These are phyloP conservation scores for Eleutherodactylus coqui DNA, from an alignment of 2,797 vertebrate genomes.

Conservation along the genomic window DNA sequence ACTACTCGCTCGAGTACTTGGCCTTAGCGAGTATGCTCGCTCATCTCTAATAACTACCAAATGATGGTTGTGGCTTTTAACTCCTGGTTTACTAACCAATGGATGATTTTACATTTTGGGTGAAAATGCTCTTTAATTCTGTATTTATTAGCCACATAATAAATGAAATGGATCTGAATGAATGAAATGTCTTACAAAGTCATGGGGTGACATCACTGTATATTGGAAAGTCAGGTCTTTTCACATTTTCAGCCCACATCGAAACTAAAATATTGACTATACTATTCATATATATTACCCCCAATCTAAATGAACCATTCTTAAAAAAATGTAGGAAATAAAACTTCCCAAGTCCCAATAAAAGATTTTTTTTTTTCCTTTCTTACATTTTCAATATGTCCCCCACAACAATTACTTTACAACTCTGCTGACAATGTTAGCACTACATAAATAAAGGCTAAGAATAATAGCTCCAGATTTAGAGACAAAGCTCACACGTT, in stretches of 20 bases:
- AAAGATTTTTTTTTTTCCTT: neutral
- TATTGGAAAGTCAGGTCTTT: no score
- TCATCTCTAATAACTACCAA: no score
- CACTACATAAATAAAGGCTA: conserved; percentile 28
- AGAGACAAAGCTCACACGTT: conserved; percentile 24
- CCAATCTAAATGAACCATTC: neutral
- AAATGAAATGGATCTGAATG: no score
- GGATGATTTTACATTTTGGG: no score
- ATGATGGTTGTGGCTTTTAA: no score
- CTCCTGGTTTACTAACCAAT: no score
- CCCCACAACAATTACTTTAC: conserved; percentile 14
- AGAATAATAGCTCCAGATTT: conserved; percentile 30
- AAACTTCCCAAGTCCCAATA: neutral
- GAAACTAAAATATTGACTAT: neutral
- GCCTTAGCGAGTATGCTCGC: no score
- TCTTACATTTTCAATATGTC: neutral
- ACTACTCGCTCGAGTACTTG: no score
- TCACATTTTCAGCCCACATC: no score
- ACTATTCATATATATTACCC: neutral
- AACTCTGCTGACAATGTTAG: conserved; percentile 7
- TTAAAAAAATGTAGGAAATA: neutral
- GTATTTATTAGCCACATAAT: neutral
- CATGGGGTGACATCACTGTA: no score
- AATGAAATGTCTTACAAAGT: no score
- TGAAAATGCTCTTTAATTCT: neutral